A percentile compares a stretch with the other conserved stretches of the same genome.
Evolutionary conservation across 2,888 invertebrate genomes (phyloP).

Genomic region (Rotaria sp.): DNA sequence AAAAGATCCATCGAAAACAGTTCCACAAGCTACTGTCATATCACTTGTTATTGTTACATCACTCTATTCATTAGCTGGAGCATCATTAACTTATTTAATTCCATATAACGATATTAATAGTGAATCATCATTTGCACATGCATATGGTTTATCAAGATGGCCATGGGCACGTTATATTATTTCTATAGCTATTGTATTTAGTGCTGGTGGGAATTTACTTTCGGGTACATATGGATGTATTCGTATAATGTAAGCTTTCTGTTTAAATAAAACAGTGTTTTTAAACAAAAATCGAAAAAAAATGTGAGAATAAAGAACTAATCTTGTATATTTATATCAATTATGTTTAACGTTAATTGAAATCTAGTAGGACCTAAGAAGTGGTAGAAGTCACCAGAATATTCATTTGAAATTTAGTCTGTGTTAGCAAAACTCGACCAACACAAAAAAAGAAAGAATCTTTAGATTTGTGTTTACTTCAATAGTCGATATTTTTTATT

Average conservation of each 20-base stretch:
- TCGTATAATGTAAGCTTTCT: neutral
- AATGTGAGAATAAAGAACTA: too few species aligned
- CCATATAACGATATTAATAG: slow-evolving; percentile 34
- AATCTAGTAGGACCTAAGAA: too few species aligned
- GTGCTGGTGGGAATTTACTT: slow-evolving; percentile 31
- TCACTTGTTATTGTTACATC: slow-evolving; percentile 32
- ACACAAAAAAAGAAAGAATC: too few species aligned
- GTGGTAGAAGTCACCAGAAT: too few species aligned
- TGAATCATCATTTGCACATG: slow-evolving; percentile 32
- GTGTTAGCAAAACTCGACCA: too few species aligned
- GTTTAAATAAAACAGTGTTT: neutral
- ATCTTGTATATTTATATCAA: too few species aligned
- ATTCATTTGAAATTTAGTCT: too few species aligned
- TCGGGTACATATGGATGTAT: slow-evolving; percentile 34
- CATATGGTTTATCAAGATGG: neutral
- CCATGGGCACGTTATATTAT: slow-evolving; percentile 28
- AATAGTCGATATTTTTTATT: too few species aligned
- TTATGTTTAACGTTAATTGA: too few species aligned
- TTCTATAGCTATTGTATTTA: slow-evolving; percentile 27
- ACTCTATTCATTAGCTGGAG: slow-evolving; percentile 32
- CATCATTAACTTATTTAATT: slow-evolving; percentile 30
- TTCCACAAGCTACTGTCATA: slow-evolving; percentile 33
- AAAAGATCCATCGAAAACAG: slow-evolving; percentile 31
- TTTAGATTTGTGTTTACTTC: too few species aligned
- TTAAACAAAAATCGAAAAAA: too few species aligned